phyloP scores from a whole-genome alignment of 2,797 vertebrate species.

The Fistularia commersonii region DNA sequence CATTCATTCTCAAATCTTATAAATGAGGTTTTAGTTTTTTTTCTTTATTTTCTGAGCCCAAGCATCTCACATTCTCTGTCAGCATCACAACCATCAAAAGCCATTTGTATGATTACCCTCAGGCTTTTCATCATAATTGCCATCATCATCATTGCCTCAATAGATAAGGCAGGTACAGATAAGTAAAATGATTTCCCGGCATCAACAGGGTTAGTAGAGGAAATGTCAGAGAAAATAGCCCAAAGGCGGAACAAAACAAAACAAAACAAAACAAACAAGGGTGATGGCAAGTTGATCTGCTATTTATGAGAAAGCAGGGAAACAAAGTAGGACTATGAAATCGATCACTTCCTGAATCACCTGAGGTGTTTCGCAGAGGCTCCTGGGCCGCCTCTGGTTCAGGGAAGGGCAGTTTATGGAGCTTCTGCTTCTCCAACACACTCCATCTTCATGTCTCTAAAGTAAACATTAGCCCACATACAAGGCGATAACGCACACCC shows the following conservation, averaged over 20 bases:
- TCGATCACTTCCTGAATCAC: conserved; percentile 68
- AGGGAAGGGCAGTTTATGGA: conserved; percentile 28
- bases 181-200: conserved; percentile 41
- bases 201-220: conserved; percentile 46
- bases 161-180: conserved; percentile 27
- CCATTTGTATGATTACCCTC: conserved; percentile 12
- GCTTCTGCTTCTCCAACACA: conserved; percentile 18
- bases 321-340: conserved; percentile 62
- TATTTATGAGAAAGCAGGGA: conserved; percentile 66
- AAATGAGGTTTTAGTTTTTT: not conserved
- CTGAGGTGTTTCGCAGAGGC: conserved; percentile 31
- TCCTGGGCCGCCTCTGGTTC: conserved; percentile 41
- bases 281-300: conserved; percentile 56
- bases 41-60: too few relatives aligned
- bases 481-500: conserved; percentile 16
- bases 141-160: conserved; percentile 15
- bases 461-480: conserved; percentile 34
- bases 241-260: conserved; percentile 49
- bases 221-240: conserved; percentile 67
- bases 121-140: conserved; percentile 28
- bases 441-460: conserved; percentile 14
- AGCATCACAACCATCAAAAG: conserved; percentile 10
- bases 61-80: not conserved
- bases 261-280: conserved; percentile 60
- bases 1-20: not conserved